Conservation (phyloP, 2,113 vertebrate genomes). For the Carlito syrichta region DNA sequence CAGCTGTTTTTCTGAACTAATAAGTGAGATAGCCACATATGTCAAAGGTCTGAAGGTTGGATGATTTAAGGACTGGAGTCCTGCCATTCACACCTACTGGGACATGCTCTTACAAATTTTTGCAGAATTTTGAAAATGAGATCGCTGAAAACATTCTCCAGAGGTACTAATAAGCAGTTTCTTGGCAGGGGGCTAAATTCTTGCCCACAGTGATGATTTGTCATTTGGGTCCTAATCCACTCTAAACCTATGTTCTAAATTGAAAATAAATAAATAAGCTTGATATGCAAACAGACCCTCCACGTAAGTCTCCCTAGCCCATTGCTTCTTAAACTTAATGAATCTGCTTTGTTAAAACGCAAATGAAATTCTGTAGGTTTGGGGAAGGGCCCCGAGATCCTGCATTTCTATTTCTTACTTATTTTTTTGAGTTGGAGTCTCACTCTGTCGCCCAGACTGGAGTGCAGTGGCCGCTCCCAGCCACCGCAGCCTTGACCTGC, state of each 20-base stretch:
- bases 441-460: no score
- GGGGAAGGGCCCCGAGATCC: neutral
- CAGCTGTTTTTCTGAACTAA: slow-evolving; percentile 90
- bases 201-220: neutral
- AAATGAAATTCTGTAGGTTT: neutral
- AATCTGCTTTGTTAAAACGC: neutral
- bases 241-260: neutral
- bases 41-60: slow-evolving; percentile 69
- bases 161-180: neutral
- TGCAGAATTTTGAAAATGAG: neutral
- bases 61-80: slow-evolving; percentile 61
- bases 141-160: neutral
- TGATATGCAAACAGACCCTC: neutral
- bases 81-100: neutral
- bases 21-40: slow-evolving; percentile 81
- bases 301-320: neutral
- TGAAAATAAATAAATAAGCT: neutral
- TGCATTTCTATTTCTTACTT: no score
- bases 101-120: neutral
- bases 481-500: no score
- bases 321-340: slow-evolving; percentile 3
- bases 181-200: neutral
- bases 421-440: no score
- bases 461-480: no score
- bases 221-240: neutral